phyloP scores from a whole-genome alignment of 2,113 vertebrate genomes.

The Carettochelys insculpta region DNA sequence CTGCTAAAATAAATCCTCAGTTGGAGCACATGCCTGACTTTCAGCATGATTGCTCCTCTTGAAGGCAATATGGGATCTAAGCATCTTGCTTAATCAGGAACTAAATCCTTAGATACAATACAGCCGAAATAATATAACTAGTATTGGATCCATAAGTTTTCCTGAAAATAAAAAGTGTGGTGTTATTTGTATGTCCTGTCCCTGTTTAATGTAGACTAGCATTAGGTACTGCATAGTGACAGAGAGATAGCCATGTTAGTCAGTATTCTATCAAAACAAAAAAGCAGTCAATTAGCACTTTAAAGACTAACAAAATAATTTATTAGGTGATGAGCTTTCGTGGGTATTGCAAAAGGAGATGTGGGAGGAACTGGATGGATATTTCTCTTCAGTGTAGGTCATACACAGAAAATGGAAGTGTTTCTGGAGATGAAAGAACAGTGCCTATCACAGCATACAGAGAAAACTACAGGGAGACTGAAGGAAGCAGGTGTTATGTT shows the following conservation, averaged over 20 bases:
- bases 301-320: too few species aligned
- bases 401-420: background rate
- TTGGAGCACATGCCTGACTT: accelerated
- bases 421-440: slow-evolving; percentile 23
- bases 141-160: background rate
- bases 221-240: background rate
- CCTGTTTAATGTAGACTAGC: background rate
- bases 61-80: background rate
- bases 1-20: background rate
- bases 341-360: slow-evolving; percentile 4
- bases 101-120: accelerated
- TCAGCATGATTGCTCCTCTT: background rate
- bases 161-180: background rate
- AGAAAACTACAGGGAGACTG: background rate
- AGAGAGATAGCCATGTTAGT: too few species aligned
- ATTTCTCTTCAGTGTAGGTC: slow-evolving; percentile 18
- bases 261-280: too few species aligned
- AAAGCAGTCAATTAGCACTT: too few species aligned
- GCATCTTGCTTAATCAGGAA: background rate
- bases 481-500: slow-evolving; percentile 30
- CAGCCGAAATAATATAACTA: background rate
- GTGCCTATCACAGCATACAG: background rate
- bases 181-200: background rate
- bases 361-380: slow-evolving; percentile 19
- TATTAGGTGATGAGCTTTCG: too few species aligned